Evolutionary conservation across 2,797 vertebrate genomes (phyloP).

Genomic region (Cuculus canorus): DNA sequence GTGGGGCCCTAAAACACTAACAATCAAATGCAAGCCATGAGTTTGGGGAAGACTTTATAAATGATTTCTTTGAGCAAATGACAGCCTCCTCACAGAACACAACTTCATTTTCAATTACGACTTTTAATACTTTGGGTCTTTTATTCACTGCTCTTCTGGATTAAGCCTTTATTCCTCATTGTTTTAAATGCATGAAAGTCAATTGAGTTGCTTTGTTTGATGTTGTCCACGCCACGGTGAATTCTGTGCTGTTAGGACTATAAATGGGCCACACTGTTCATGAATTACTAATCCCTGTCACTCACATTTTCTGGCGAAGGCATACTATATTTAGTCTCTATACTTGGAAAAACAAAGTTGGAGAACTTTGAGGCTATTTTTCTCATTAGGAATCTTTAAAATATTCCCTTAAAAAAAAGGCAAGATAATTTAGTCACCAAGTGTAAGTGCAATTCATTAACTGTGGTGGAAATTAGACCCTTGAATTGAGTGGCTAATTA

Average conservation of each 20-base stretch:
- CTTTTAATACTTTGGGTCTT: background rate
- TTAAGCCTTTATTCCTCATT: constrained; percentile 45
- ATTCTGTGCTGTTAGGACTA: constrained; percentile 56
- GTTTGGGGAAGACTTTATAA: background rate
- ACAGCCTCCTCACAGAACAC: background rate
- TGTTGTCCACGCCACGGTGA: constrained; percentile 32
- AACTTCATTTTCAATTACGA: background rate
- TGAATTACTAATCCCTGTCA: constrained; percentile 68
- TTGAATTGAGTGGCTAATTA: constrained; percentile 62
- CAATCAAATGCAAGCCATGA: background rate
- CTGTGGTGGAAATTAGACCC: constrained; percentile 2
- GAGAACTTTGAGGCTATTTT: constrained; percentile 28
- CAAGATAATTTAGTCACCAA: constrained; percentile 34
- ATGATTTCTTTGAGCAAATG: background rate
- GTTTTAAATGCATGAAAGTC: constrained; percentile 52
- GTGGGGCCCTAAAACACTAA: background rate
- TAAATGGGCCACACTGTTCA: constrained; percentile 49
- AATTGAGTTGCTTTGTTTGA: constrained; percentile 5
- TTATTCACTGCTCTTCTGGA: background rate
- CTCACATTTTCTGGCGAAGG: constrained; percentile 63
- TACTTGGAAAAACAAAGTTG: constrained; percentile 32
- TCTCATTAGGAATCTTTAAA: constrained; percentile 27
- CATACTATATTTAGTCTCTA: constrained; percentile 24
- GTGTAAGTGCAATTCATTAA: constrained; percentile 41
- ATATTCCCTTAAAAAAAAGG: constrained; percentile 9